phyloP scores from a whole-genome alignment of 2,797 vertebrate species.

The Mastacembelus armatus region DNA sequence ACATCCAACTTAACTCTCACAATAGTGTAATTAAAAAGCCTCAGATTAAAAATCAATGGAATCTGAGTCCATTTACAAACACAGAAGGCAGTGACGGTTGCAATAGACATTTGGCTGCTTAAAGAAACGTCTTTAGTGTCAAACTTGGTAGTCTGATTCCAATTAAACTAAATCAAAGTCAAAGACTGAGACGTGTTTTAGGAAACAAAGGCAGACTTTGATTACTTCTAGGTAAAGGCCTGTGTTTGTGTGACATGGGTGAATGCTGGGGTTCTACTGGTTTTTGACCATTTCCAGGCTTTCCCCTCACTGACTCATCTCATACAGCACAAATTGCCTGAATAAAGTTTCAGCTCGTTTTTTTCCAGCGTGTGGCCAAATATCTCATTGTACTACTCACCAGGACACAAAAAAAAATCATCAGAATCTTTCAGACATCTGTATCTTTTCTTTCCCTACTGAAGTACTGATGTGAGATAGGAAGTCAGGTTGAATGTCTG shows the following conservation, averaged over 20 bases:
- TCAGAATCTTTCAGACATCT: too few relatives aligned
- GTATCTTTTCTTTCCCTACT: too few relatives aligned
- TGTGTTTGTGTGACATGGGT: slow-evolving; percentile 3
- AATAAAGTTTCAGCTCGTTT: background rate
- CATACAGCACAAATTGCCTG: background rate
- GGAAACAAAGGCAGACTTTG: slow-evolving; percentile 13
- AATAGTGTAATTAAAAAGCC: slow-evolving; percentile 72
- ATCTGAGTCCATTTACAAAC: slow-evolving; percentile 39
- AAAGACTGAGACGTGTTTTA: slow-evolving; percentile 17
- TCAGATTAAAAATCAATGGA: slow-evolving; percentile 61
- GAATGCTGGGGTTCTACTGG: background rate
- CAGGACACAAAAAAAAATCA: too few relatives aligned
- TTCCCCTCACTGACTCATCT: slow-evolving; percentile 12
- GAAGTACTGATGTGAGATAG: too few relatives aligned
- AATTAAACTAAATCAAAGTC: slow-evolving; percentile 42
- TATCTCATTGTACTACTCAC: background rate
- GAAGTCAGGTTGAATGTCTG: too few relatives aligned
- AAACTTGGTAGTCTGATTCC: slow-evolving; percentile 44
- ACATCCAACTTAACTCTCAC: slow-evolving; percentile 56
- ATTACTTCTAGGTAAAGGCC: slow-evolving; percentile 20
- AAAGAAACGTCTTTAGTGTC: slow-evolving; percentile 28
- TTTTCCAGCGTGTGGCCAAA: background rate
- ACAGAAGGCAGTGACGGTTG: slow-evolving; percentile 32
- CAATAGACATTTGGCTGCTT: slow-evolving; percentile 33
- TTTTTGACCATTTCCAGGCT: background rate